phyloP scores from a whole-genome alignment of 2,888 invertebrate genomes.

The Pristionchus mayeri region DNA sequence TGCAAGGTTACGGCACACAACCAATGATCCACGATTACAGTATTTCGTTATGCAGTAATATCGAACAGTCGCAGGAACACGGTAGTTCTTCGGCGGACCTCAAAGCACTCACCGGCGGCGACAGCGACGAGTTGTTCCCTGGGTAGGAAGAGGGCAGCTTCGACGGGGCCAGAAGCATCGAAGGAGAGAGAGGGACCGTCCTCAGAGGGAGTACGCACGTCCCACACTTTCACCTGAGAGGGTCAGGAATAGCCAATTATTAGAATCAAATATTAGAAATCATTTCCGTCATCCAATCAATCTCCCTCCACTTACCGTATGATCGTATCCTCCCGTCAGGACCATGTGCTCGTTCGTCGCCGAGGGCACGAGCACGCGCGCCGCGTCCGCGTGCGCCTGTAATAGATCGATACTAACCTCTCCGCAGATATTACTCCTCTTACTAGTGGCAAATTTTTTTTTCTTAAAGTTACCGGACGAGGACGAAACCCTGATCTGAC shows the following conservation, averaged over 20 bases:
- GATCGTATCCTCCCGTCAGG: constrained; percentile 72
- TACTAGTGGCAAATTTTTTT: too few species aligned
- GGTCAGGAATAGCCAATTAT: background rate
- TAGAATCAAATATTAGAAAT: background rate
- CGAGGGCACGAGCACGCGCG: constrained; percentile 66
- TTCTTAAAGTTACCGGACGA: too few species aligned
- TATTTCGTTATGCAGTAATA: background rate
- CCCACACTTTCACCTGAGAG: constrained; percentile 87
- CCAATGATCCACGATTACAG: background rate
- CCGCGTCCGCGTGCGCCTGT: constrained; percentile 69
- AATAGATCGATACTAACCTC: too few species aligned
- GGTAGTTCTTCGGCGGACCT: background rate
- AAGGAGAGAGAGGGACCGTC: constrained; percentile 77
- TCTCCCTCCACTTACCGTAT: constrained; percentile 55
- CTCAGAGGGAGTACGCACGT: constrained; percentile 77
- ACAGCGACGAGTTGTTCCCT: constrained; percentile 86
- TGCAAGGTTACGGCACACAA: background rate
- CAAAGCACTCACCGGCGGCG: background rate
- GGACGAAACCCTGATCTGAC: too few species aligned
- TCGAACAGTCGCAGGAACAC: background rate
- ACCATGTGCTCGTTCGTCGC: constrained; percentile 64
- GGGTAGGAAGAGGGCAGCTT: constrained; percentile 89
- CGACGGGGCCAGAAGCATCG: constrained; percentile 91
- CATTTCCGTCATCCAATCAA: background rate
- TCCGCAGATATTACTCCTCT: too few species aligned